Conservation (phyloP, 2,113 vertebrate species). For the Callocephalon fimbriatum region DNA sequence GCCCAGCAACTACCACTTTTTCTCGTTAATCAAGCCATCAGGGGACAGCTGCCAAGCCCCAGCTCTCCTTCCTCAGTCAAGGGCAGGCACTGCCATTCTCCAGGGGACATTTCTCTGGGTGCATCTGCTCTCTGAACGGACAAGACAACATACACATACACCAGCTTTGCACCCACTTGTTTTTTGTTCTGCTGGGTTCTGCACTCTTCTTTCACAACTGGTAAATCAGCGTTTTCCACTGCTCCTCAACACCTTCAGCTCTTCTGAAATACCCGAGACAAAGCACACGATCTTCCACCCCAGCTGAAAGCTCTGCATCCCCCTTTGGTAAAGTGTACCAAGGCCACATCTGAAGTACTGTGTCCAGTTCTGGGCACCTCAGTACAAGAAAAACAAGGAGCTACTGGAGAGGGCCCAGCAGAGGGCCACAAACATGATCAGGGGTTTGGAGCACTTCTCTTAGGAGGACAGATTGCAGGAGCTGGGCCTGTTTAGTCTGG, state of each 20-base stretch:
- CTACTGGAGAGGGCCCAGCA: not conserved
- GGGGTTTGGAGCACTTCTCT: not conserved
- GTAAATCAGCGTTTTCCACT: not conserved
- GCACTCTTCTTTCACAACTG: not conserved
- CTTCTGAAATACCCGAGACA: not conserved
- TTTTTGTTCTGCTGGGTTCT: not conserved
- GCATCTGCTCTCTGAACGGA: fast-evolving
- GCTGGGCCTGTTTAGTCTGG: not conserved
- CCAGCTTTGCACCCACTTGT: fast-evolving
- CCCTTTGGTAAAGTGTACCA: not conserved
- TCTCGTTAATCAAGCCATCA: not conserved
- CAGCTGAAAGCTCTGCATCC: not conserved
- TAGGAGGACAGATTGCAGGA: not conserved
- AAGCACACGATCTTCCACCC: not conserved
- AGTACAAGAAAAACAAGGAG: not conserved
- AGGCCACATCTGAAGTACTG: not conserved
- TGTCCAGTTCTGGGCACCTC: not conserved
- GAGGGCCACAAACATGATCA: not conserved
- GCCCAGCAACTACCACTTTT: not conserved
- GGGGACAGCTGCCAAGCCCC: not conserved
- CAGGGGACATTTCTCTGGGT: not conserved
- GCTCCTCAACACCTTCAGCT: not conserved
- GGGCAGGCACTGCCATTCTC: not conserved
- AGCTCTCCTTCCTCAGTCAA: not conserved
- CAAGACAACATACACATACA: not conserved